Base-by-base conservation (phyloP, 2,797 vertebrate genomes). In the Sylvia borin region DNA sequence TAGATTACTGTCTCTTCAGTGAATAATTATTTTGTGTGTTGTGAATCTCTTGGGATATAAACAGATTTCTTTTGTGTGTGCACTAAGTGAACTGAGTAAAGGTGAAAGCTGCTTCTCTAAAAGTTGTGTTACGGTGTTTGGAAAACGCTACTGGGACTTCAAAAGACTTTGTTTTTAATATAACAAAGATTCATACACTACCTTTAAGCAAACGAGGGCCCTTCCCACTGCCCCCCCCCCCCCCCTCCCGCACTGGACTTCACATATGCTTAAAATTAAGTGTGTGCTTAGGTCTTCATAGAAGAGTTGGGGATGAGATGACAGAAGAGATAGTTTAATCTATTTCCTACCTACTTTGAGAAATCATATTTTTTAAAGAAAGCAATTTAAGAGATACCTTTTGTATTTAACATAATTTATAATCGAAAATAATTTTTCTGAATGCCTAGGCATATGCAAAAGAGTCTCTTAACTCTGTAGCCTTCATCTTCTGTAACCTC, bases 1-100 rank as follows among this genome's bases (percentile, higher is more conserved):
- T 87, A 90, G 84, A 75, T 91, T 93, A 42, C 40, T 83, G n/a
- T 42, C 68, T 88, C 82, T 85, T 85, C 75, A n/a, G 17, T 72
- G 92, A 96, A 84, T 88, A 88, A 96, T 94, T 92, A 75, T 92
- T 83, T 88, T 42, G 16, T 84, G 26, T 73, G 9, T 75, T 78
- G 58, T 72, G 64, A 60, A 67, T 81, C 73, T 86, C 79, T 78
- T 70, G 76, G 85, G 50, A 64, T 67, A 73, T 47, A 81, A 91
- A 76, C 58, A 91, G 40, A 58, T 91, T 91, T 91, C 19, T 66
- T 83, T 80, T 88, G 47, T 48, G 14, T 26, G 10, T 73, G n/a
- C 1, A 2, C 26, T 90, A 88, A 84, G 66, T 29, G 40, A 94
- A 68, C 51, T 21, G 70, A 81, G 25, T 45, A 81, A 66, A 85